Conservation (phyloP, 2,113 vertebrate species). For the Pelodiscus sinensis region DNA sequence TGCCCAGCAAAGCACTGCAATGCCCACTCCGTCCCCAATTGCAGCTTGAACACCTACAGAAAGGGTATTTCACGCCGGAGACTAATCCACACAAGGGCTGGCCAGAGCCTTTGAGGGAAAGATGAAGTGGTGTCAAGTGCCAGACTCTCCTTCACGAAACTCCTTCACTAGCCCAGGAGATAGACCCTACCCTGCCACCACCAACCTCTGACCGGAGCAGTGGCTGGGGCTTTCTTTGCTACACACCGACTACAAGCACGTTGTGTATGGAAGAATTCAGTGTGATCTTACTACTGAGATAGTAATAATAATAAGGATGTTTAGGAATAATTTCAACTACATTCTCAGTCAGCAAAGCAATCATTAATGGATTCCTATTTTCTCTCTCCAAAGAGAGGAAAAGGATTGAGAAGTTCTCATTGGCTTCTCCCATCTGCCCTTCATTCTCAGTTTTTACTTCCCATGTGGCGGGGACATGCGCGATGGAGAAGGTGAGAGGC, state of each 20-base stretch:
- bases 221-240: constrained; percentile 74
- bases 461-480: constrained; percentile 82
- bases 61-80: constrained; percentile 75
- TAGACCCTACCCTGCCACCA: constrained; percentile 62
- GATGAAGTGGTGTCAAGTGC: constrained; percentile 66
- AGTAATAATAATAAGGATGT: constrained; percentile 79
- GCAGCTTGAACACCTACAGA: constrained; percentile 71
- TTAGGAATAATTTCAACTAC: constrained; percentile 82
- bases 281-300: constrained; percentile 82
- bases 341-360: constrained; percentile 87
- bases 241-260: constrained; percentile 80
- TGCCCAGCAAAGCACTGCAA: constrained; percentile 69
- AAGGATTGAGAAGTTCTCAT: constrained; percentile 80
- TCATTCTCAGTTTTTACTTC: constrained; percentile 78
- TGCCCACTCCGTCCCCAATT: constrained; percentile 48
- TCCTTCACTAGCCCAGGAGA: constrained; percentile 66
- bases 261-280: constrained; percentile 82
- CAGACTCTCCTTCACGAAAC: constrained; percentile 68
- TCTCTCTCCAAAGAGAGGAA: constrained; percentile 79
- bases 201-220: constrained; percentile 70
- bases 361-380: constrained; percentile 83
- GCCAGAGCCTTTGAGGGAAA: constrained; percentile 63
- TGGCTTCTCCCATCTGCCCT: constrained; percentile 82
- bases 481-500: constrained; percentile 82
- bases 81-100: constrained; percentile 56